Base-by-base conservation (phyloP, 2,797 vertebrate species). In the Euthynnus affinis region DNA sequence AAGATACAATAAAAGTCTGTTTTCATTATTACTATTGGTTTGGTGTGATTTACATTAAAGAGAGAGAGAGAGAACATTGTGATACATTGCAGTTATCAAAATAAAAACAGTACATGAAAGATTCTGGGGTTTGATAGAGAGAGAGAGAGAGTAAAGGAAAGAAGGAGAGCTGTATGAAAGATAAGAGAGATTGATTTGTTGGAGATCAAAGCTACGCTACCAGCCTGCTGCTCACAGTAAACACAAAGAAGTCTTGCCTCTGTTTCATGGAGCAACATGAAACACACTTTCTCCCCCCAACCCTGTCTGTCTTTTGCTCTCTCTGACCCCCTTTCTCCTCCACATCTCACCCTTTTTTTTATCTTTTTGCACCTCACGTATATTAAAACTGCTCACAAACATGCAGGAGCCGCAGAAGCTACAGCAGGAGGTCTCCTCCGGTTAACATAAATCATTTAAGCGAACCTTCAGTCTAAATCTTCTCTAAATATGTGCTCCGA, bases 181-280 rank as follows among this genome's bases (percentile, higher is more conserved):
- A n/a, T 37, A n/a, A 25, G 15, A 56, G 15, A 44, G n/a, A 55
- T 59, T 34, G 74, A 70, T 63, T 25, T 77, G 51, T 49, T 56
- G n/a, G 22, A 29, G 40, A 76, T 76, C 37, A 56, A 70, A 76
- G 63, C 32, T 55, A 27, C 42, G 15, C 51, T 34, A 10, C 32
- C 32, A 40, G 72, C 23, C 22, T 14, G 17, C 55, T 17, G 23
- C 55, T 52, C 23, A 27, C 23, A 44, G 23, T 20, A 9, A 59
- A 51, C 55, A 67, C 22, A 9, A 51, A 37, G 18, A 12, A 66
- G 18, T 15, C 32, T 51, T 51, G 22, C 22, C 8, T 57, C 29
- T 59, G 46, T 56, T 61, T 76, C 9, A 37, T n/a, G 20, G 10
- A 42, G 32, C 44, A 13, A 14, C 51, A 51, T 22, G 8, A 53